Base-by-base conservation (phyloP, 2,797 vertebrate species). In the Melanotaenia parkinsoni region DNA sequence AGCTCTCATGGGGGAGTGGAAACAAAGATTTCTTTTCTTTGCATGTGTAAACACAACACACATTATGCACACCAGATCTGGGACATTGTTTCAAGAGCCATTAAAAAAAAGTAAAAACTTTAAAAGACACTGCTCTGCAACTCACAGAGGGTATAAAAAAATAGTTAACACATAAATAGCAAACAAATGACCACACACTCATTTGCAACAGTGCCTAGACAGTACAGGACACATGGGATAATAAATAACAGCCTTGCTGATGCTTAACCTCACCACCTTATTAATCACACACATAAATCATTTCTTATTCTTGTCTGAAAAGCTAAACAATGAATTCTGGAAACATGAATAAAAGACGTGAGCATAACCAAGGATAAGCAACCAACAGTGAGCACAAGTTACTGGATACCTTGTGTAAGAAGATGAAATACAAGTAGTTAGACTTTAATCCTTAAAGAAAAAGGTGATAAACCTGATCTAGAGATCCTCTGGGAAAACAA, bases 11-110 rank as follows among this genome's bases (percentile, higher is more conserved):
- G 76, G 84, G 68, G 88, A 67, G 81, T 69, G 66, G 63, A 85
- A 89, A 94, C 92, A 94, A 94, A 91, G 89, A 91, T 86, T 86
- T 82, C 76, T 86, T 92, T 92, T 92, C 83, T 90, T 85, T 62
- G 77, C 58, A 50, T 60, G 71, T 50, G 63, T 70, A 84, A 74
- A 84, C 74, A 75, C 73, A 77, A 72, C 78, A 76, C 77, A 88
- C 80, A 86, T 81, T 74, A 69, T 84, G 72, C 80, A 85, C 71
- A 84, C 62, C 72, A 75, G 85, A 89, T 86, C 77, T 79, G 85
- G 81, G 82, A 90, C 82, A 75, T 79, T 80, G 84, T 84, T 80
- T 63, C 75, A 77, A 72, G 66, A 88, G 54, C n/a, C 50, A 58
- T 72, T 84, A 32, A 10, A 26, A 51, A 47, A 82, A 76, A 73